A percentile compares a stretch with the other conserved stretches of the same genome.
phyloP scores from a whole-genome alignment of 2,113 vertebrate genomes.

The Paramormyrops kingsleyae region DNA sequence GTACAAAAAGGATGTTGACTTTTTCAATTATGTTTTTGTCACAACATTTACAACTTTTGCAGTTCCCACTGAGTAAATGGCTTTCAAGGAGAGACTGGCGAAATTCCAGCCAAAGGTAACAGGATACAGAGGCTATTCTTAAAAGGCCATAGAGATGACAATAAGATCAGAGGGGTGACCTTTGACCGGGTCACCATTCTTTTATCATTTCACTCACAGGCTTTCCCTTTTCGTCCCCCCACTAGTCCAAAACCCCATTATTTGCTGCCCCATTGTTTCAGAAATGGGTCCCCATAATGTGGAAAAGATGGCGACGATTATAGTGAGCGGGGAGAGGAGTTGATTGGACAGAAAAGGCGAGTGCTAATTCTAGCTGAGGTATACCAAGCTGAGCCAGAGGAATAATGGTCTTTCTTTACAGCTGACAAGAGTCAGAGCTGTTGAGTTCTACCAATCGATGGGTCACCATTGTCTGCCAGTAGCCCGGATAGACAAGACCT shows the following conservation, averaged over 20 bases:
- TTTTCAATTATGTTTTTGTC: slow-evolving; percentile 31
- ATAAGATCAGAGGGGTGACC: slow-evolving; percentile 73
- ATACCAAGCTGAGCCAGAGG: slow-evolving; percentile 56
- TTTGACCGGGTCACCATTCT: slow-evolving; percentile 66
- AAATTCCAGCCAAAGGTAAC: slow-evolving; percentile 62
- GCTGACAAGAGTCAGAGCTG: slow-evolving; percentile 64
- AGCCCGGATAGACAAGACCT: slow-evolving; percentile 54
- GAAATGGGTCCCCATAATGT: slow-evolving; percentile 55
- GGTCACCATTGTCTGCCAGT: slow-evolving; percentile 64
- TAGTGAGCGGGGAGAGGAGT: slow-evolving; percentile 52
- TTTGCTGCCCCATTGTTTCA: slow-evolving; percentile 67
- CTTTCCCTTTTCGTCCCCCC: slow-evolving; percentile 58
- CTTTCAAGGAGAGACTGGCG: slow-evolving; percentile 49
- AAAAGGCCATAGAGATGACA: slow-evolving; percentile 57
- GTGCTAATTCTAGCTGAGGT: slow-evolving; percentile 59
- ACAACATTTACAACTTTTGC: slow-evolving; percentile 48
- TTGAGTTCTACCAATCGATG: slow-evolving; percentile 68
- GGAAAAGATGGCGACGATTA: slow-evolving; percentile 72
- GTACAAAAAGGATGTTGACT: slow-evolving; percentile 44
- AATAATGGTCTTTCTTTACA: slow-evolving; percentile 67
- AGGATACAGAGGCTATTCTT: slow-evolving; percentile 67
- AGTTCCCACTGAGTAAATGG: slow-evolving; percentile 43
- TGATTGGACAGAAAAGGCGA: slow-evolving; percentile 62
- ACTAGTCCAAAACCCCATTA: slow-evolving; percentile 56
- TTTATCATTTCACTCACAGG: slow-evolving; percentile 52